Evolutionary conservation across 2,113 vertebrate genomes (phyloP).

Genomic region (Rhinogobius similis): DNA sequence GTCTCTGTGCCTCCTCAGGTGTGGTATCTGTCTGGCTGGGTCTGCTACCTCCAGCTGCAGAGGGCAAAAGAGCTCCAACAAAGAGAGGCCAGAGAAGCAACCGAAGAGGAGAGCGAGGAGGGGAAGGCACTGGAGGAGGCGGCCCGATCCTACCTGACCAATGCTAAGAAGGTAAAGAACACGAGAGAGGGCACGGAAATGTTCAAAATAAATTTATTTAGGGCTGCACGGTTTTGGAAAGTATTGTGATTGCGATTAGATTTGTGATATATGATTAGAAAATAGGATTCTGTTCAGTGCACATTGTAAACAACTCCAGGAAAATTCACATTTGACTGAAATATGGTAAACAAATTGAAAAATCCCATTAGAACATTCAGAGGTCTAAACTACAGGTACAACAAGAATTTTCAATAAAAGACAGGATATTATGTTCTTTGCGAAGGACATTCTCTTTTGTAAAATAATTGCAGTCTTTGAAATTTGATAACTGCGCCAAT

Average conservation of each 20-base stretch:
- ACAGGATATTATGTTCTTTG: no score
- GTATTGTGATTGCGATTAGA: neutral
- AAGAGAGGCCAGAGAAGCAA: conserved; percentile 63
- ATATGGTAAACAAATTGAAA: no score
- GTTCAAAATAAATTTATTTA: neutral
- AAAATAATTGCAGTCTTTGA: no score
- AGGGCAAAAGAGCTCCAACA: conserved; percentile 69
- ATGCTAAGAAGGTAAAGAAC: conserved; percentile 76
- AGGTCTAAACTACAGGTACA: no score
- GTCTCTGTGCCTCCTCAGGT: conserved; percentile 70
- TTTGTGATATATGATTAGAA: neutral
- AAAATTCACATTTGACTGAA: no score
- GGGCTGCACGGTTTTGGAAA: neutral
- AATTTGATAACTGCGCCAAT: no score
- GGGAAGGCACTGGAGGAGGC: conserved; percentile 69
- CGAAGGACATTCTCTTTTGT: no score
- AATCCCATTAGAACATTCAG: no score
- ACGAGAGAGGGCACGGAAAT: neutral
- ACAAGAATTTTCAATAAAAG: no score
- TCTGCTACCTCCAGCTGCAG: conserved; percentile 76
- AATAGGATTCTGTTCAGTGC: no score
- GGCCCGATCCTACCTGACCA: conserved; percentile 74
- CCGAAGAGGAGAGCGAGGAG: conserved; percentile 70
- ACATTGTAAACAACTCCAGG: no score
- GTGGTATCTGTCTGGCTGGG: conserved; percentile 80